Conservation (phyloP, 1,140 invertebrate species). For the Papilio machaon region DNA sequence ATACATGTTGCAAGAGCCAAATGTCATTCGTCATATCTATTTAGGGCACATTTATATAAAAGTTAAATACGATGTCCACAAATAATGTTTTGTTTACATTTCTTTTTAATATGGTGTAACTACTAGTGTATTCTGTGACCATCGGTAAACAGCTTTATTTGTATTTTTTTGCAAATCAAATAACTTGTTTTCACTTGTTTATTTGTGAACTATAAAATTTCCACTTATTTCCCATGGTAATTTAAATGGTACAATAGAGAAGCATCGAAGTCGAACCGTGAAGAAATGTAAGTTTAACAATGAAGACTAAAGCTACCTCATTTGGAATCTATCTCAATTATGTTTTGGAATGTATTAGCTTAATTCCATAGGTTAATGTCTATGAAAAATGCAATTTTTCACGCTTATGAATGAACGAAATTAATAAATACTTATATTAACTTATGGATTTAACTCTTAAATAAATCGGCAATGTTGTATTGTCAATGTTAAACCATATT, state of each 20-base stretch:
- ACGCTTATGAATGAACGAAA: background rate
- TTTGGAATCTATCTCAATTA: background rate
- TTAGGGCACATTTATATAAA: background rate
- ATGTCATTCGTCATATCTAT: conserved; percentile 7
- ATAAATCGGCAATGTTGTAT: background rate
- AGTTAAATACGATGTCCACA: background rate
- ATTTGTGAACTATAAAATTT: background rate
- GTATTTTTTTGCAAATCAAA: background rate
- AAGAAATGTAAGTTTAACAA: background rate
- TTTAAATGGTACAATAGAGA: background rate
- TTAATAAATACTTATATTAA: background rate
- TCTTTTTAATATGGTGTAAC: background rate
- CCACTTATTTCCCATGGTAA: background rate
- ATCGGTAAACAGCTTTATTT: background rate
- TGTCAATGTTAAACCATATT: conserved; percentile 18
- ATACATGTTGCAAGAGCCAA: background rate
- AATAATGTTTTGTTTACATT: background rate
- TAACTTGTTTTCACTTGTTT: background rate
- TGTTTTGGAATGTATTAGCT: background rate
- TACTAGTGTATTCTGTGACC: background rate
- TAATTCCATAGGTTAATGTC: background rate
- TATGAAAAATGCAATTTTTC: conserved; percentile 4
- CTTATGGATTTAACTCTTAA: background rate
- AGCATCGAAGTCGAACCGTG: background rate
- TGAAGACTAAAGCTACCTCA: background rate